phyloP scores from a whole-genome alignment of 2,113 vertebrate species.

The Engystomops pustulosus region DNA sequence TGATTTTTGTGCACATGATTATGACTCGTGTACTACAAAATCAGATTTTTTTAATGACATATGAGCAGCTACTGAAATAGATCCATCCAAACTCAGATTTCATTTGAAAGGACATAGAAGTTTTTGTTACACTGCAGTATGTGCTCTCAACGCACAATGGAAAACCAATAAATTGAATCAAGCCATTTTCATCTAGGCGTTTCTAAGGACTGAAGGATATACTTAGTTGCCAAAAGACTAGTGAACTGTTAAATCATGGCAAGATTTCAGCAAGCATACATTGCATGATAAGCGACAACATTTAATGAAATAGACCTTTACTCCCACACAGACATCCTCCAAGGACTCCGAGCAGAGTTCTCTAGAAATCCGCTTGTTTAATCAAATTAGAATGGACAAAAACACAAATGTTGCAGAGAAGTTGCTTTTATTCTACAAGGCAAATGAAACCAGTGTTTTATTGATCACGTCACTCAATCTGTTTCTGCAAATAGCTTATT shows the following conservation, averaged over 20 bases:
- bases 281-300: slow-evolving; percentile 25
- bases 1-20: background rate
- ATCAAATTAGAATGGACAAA: slow-evolving; percentile 5
- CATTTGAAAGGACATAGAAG: background rate
- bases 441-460: too few relatives aligned
- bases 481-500: too few relatives aligned
- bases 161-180: slow-evolving; percentile 14
- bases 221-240: slow-evolving; percentile 20
- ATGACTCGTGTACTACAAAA: background rate
- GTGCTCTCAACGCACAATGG: background rate
- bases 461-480: too few relatives aligned
- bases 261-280: slow-evolving; percentile 20
- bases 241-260: slow-evolving; percentile 33
- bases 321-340: slow-evolving; percentile 12
- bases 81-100: background rate
- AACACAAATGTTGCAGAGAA: background rate
- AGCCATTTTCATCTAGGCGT: slow-evolving; percentile 16
- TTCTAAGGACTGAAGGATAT: background rate
- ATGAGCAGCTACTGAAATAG: background rate
- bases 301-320: slow-evolving; percentile 46
- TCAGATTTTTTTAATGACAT: background rate
- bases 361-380: slow-evolving; percentile 8
- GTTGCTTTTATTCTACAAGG: too few relatives aligned
- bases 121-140: slow-evolving; percentile 8
- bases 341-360: background rate